Conservation (phyloP, 2,888 invertebrate genomes). For the Elysia crispata region DNA sequence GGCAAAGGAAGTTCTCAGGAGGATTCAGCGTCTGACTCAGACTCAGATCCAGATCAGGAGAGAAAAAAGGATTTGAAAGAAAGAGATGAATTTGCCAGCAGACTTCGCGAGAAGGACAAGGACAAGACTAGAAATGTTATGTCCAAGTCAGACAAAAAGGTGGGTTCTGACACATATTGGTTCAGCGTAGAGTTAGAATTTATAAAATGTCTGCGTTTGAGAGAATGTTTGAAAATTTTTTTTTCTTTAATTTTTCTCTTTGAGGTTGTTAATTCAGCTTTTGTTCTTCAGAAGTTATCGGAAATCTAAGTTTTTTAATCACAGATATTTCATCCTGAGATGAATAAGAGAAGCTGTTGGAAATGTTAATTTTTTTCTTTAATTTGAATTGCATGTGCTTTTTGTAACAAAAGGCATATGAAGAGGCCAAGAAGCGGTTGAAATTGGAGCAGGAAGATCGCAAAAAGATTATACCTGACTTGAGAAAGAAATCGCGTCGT, state of each 20-base stretch:
- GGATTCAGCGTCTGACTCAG: neutral
- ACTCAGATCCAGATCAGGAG: slow-evolving; percentile 49
- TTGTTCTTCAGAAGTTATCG: no score
- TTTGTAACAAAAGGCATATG: slow-evolving; percentile 69
- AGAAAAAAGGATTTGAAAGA: slow-evolving; percentile 89
- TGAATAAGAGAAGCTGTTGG: no score
- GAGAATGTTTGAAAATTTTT: no score
- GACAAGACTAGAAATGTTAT: slow-evolving; percentile 87
- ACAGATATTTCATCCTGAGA: no score
- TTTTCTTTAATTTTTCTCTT: no score
- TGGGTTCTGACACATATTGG: no score
- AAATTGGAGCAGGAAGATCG: slow-evolving; percentile 91
- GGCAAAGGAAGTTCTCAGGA: neutral
- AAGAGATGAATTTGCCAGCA: slow-evolving; percentile 94
- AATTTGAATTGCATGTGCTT: neutral
- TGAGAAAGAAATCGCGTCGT: slow-evolving; percentile 92
- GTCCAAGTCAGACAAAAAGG: slow-evolving; percentile 79
- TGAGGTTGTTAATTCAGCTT: no score
- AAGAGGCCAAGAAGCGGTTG: slow-evolving; percentile 92
- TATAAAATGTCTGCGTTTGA: no score
- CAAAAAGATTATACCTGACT: slow-evolving; percentile 90
- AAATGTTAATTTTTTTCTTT: neutral
- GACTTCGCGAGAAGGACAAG: slow-evolving; percentile 93
- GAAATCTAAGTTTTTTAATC: no score
- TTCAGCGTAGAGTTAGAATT: no score